Conservation (phyloP, 1,140 invertebrate genomes). For the Acromyrmex echinatior region DNA sequence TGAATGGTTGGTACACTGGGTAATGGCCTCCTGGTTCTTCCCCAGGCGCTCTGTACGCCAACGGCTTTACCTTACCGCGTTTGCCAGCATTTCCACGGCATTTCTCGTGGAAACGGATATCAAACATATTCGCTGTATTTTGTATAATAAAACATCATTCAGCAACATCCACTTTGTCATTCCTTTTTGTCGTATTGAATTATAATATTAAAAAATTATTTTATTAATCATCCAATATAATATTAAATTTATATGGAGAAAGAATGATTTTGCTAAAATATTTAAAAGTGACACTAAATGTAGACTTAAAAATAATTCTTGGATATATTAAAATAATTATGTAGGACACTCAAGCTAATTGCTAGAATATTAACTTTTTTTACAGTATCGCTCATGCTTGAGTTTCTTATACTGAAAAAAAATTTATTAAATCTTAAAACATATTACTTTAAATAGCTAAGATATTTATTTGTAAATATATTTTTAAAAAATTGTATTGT, state of each 20-base stretch:
- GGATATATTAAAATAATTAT: too few relatives aligned
- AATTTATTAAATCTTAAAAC: too few relatives aligned
- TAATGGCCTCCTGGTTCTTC: constrained; percentile 75
- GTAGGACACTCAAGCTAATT: too few relatives aligned
- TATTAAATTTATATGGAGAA: background rate
- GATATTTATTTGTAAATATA: too few relatives aligned
- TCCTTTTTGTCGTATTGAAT: background rate
- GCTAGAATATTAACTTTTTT: too few relatives aligned
- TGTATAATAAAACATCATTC: background rate
- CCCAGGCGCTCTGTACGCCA: constrained; percentile 17
- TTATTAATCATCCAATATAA: background rate
- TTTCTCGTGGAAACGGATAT: constrained; percentile 30
- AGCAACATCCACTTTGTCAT: background rate
- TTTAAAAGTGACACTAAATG: too few relatives aligned
- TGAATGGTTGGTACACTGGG: constrained; percentile 68
- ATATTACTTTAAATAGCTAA: too few relatives aligned
- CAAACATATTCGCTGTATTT: background rate
- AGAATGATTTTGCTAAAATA: too few relatives aligned
- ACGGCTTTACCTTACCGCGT: constrained; percentile 18
- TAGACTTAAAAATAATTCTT: too few relatives aligned
- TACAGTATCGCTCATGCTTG: too few relatives aligned
- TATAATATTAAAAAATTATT: constrained; percentile 2
- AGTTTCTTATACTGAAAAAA: too few relatives aligned
- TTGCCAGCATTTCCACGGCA: constrained; percentile 37
- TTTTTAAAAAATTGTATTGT: too few relatives aligned